These are phyloP conservation scores for Rostratula benghalensis DNA, from an alignment of 2,113 vertebrate species.

Conservation along the genomic window DNA sequence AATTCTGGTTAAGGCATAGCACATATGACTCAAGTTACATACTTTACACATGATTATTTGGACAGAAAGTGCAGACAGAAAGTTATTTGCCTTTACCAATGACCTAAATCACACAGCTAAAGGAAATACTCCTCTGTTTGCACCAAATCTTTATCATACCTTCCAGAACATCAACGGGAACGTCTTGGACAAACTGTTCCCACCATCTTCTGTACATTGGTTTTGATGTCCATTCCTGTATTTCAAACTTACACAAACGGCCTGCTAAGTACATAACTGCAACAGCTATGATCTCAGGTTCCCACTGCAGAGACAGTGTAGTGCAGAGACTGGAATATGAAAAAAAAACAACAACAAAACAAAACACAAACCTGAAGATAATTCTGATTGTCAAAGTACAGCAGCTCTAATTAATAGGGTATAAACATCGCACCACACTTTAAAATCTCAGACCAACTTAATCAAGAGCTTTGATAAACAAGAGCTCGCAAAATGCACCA, in stretches of 20 bases:
- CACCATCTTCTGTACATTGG: conserved; percentile 96
- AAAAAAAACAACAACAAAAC: not conserved
- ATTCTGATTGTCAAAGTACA: not conserved
- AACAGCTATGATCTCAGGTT: conserved; percentile 97
- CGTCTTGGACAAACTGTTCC: conserved; percentile 99
- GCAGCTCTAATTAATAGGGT: not conserved
- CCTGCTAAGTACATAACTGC: conserved; percentile 98
- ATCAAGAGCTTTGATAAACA: not conserved
- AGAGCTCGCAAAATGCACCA: not conserved
- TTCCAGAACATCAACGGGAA: conserved; percentile 96
- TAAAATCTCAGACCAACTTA: not conserved
- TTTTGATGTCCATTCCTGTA: conserved; percentile 97
- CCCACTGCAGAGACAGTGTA: conserved; percentile 97
- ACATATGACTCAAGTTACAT: accelerated
- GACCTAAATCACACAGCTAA: not conserved
- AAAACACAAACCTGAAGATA: not conserved
- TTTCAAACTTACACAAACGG: conserved; percentile 96
- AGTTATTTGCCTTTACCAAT: not conserved
- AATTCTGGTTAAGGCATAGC: not conserved
- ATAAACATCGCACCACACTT: not conserved
- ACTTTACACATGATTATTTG: not conserved
- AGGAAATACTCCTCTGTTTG: not conserved
- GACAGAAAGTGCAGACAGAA: not conserved
- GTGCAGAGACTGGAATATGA: conserved; percentile 87
- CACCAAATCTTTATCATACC: conserved; percentile 69